Conservation (phyloP, 2,113 vertebrate species). For the Calonectris borealis region DNA sequence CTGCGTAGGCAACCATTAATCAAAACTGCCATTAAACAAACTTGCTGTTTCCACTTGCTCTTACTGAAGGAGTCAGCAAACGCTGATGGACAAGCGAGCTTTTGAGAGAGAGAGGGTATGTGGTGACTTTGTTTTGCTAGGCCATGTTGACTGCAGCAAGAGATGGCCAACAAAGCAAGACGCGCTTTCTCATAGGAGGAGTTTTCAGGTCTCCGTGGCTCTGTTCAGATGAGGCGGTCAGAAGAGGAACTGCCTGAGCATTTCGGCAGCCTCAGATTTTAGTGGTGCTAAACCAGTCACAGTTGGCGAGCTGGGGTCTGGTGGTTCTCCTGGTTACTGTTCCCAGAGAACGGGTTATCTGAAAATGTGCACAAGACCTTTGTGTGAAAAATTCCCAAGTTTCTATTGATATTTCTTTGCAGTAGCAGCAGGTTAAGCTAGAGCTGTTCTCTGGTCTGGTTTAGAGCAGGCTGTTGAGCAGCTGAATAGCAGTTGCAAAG, state of each 20-base stretch:
- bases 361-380: rapidly evolving
- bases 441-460: rapidly evolving
- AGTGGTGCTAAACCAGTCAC: background rate
- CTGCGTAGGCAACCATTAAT: background rate
- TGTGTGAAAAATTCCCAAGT: background rate
- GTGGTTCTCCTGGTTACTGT: rapidly evolving
- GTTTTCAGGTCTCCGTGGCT: rapidly evolving
- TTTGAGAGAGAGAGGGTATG: rapidly evolving
- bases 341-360: rapidly evolving
- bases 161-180: rapidly evolving
- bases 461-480: background rate
- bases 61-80: rapidly evolving
- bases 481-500: rapidly evolving
- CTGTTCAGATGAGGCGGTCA: rapidly evolving
- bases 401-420: background rate
- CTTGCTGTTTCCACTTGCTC: background rate
- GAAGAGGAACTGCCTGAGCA: rapidly evolving
- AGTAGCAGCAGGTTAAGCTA: background rate
- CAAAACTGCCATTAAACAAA: background rate
- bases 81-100: background rate
- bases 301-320: rapidly evolving
- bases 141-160: rapidly evolving
- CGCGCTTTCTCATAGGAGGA: too few species aligned
- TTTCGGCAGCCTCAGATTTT: rapidly evolving
- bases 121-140: background rate